phyloP scores from a whole-genome alignment of 2,888 invertebrate genomes.

The Papilio demoleus region DNA sequence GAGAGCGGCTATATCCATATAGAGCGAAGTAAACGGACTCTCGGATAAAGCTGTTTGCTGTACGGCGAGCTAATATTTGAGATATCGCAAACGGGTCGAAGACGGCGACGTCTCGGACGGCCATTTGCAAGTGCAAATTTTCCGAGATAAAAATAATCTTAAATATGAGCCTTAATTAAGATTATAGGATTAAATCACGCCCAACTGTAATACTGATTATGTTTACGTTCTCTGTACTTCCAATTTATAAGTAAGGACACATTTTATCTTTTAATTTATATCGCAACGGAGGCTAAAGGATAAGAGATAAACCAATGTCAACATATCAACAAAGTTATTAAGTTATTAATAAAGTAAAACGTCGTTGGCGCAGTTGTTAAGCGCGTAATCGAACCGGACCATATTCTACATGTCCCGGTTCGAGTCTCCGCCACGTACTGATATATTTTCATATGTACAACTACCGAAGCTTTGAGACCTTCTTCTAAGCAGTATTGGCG shows the following conservation, averaged over 20 bases:
- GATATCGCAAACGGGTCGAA: slow-evolving; percentile 73
- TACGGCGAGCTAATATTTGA: slow-evolving; percentile 74
- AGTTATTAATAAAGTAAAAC: slow-evolving; percentile 21
- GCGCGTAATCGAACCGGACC: too few species aligned
- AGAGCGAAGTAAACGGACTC: slow-evolving; percentile 69
- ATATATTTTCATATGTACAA: too few species aligned
- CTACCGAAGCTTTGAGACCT: too few species aligned
- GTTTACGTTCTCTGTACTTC: slow-evolving; percentile 42
- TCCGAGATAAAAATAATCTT: slow-evolving; percentile 79
- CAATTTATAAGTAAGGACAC: slow-evolving; percentile 32
- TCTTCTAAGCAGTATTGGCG: too few species aligned
- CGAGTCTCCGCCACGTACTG: too few species aligned
- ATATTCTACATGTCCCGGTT: too few species aligned
- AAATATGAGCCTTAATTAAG: slow-evolving; percentile 65
- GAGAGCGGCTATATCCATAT: slow-evolving; percentile 52
- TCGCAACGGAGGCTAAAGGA: slow-evolving; percentile 20
- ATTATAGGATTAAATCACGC: slow-evolving; percentile 65
- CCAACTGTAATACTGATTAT: slow-evolving; percentile 49
- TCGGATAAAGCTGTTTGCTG: slow-evolving; percentile 77
- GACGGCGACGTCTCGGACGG: slow-evolving; percentile 64
- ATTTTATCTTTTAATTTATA: slow-evolving; percentile 39
- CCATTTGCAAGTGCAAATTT: slow-evolving; percentile 80
- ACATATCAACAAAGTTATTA: slow-evolving; percentile 31
- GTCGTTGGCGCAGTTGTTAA: too few species aligned
- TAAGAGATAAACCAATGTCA: slow-evolving; percentile 23